Percentiles rank a stretch among this genome's conserved stretches.
These are phyloP conservation scores for Phyllostomus hastatus DNA, from an alignment of 2,113 vertebrate genomes.

Conservation along the genomic window DNA sequence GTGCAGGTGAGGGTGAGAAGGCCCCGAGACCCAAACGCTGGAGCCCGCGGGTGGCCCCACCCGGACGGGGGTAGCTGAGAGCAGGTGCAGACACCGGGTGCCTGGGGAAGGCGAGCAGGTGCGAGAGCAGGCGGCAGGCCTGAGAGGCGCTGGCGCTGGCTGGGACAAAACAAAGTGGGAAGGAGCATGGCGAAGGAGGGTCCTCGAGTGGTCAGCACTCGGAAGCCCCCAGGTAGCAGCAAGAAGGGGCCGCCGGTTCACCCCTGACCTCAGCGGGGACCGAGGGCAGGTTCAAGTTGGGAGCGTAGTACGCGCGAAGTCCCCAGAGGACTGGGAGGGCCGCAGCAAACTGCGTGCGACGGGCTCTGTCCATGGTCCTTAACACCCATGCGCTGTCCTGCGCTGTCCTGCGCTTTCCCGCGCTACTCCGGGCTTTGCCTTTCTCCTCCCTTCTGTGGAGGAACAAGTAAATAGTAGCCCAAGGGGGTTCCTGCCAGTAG, in stretches of 20 bases:
- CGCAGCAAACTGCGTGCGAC: accelerated
- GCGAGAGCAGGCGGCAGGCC: slow-evolving; percentile 69
- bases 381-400: background rate
- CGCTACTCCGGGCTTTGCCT: background rate
- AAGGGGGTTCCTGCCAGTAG: slow-evolving; percentile 4
- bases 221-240: slow-evolving; percentile 75
- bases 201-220: slow-evolving; percentile 47
- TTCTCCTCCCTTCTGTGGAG: background rate
- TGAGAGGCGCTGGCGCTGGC: slow-evolving; percentile 64
- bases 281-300: background rate
- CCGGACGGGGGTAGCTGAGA: background rate
- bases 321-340: background rate
- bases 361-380: slow-evolving; percentile 58
- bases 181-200: background rate
- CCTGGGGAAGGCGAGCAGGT: slow-evolving; percentile 64
- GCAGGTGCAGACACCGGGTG: slow-evolving; percentile 46
- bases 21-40: background rate
- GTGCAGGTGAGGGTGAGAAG: background rate
- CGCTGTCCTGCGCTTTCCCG: background rate
- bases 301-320: background rate
- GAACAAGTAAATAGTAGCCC: slow-evolving; percentile 37
- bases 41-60: background rate
- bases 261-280: background rate
- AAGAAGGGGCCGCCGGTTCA: background rate
- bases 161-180: slow-evolving; percentile 82